phyloP scores from a whole-genome alignment of 2,888 invertebrate genomes.

The Sarcophaga carnaria region DNA sequence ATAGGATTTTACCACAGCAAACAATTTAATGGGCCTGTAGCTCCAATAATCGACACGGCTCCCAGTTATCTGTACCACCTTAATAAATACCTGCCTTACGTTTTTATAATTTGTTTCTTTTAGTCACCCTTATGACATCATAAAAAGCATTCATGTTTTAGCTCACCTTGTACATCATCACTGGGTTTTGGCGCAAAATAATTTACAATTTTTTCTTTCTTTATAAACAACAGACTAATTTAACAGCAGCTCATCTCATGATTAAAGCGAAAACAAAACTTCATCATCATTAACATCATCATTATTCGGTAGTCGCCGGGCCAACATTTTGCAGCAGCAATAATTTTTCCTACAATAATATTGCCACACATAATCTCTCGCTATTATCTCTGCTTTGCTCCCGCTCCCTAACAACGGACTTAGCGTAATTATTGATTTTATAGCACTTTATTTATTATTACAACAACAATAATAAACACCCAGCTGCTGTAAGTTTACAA shows the following conservation, averaged over 20 bases:
- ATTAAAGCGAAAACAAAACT: constrained; percentile 62
- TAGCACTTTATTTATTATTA: constrained; percentile 60
- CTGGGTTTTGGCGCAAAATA: constrained; percentile 22
- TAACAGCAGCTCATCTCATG: constrained; percentile 59
- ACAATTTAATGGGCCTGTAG: no score
- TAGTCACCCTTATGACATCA: constrained; percentile 60
- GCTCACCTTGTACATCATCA: constrained; percentile 31
- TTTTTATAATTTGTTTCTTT: background rate
- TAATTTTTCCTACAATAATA: background rate
- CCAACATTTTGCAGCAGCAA: constrained; percentile 52
- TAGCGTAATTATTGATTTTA: constrained; percentile 67
- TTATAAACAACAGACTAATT: constrained; percentile 59
- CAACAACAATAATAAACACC: constrained; percentile 3
- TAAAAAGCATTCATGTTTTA: constrained; percentile 28
- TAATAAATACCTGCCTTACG: constrained; percentile 21
- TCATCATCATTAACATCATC: constrained; percentile 62
- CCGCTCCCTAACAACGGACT: constrained; percentile 6
- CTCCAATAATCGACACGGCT: no score
- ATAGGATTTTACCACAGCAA: no score
- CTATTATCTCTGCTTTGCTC: no score
- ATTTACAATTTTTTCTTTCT: background rate
- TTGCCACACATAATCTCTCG: background rate
- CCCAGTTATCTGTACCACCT: background rate
- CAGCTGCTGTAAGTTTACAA: constrained; percentile 1
- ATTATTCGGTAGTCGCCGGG: constrained; percentile 66